Evolutionary conservation across 2,113 vertebrate genomes (phyloP), one percentile per base, ranked within the genome.

Genomic region (Pomatostomus ruficeps): DNA sequence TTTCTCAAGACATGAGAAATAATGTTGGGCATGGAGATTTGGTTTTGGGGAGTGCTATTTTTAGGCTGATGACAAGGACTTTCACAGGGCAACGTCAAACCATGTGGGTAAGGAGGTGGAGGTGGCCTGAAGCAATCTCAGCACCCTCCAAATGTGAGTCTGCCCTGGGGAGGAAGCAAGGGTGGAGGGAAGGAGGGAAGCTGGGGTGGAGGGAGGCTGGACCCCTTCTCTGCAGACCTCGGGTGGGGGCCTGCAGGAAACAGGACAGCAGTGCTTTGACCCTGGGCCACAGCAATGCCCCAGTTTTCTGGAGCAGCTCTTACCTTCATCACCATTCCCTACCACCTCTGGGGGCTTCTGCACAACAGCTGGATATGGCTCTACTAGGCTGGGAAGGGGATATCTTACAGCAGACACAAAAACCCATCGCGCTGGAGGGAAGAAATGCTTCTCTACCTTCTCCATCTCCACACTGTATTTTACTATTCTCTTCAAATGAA

Each of bases 401-500:
- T 62, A 12, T 59, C 87, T 88, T 51, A 46, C 0, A 4, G 38
- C 19, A 80, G 73, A 51, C 40, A 29, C 1, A 4, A 79, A 73
- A 94, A 25, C 20, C 20, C 1, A 0, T 10, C 1, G 3, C 0
- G 1, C 2, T 52, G 63, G 67, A 59, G 61, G 40, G 75, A 80
- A 93, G 82, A 90, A 94, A 91, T 0, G 2, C 42, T 51, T 90
- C 72, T 85, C 36, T 59, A 48, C 79, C 59, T 58, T 83, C 65
- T 72, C 40, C 0, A 0, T 81, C 63, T 72, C 59, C 58, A 76
- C 72, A 93, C 58, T 67, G 83, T 74, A 17, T 94, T 93, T 95
- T 81, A 94, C 72, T 90, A 92, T 88, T 92, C 85, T 92, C 87
- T 87, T 85, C 68, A 95, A 94, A 93, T 83, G 88, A 94, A 94